Conservation (phyloP, 1,140 invertebrate species). For the Drosophila fuyamai region DNA sequence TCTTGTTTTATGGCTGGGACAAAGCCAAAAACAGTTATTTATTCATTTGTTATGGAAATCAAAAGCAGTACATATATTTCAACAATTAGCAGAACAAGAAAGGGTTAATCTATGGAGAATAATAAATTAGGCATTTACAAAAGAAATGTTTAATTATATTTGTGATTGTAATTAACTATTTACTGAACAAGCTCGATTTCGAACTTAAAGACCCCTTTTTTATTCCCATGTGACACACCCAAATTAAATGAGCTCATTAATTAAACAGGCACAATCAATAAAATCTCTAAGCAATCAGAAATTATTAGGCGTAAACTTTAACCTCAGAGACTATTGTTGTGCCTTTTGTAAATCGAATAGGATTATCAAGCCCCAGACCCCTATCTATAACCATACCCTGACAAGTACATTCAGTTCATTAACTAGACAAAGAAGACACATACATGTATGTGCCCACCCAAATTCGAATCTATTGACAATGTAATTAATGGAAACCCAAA, state of each 20-base stretch:
- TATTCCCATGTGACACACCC: not conserved
- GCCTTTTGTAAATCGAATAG: conserved; percentile 3
- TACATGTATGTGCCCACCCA: not conserved
- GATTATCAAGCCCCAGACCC: conserved; percentile 16
- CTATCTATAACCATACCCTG: conserved; percentile 19
- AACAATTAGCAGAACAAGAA: conserved; percentile 13
- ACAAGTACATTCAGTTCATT: conserved; percentile 25
- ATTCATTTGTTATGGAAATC: conserved; percentile 25
- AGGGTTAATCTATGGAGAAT: conserved; percentile 1
- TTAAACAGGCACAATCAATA: not conserved
- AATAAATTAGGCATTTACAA: not conserved
- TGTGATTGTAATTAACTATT: conserved; percentile 10
- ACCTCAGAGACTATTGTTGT: conserved; percentile 12
- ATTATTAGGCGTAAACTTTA: not conserved
- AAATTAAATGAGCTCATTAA: not conserved
- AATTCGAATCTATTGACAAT: conserved; percentile 64
- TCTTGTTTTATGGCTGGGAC: conserved; percentile 8
- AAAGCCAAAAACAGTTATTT: conserved; percentile 36
- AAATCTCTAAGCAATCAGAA: not conserved
- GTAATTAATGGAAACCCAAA: conserved; percentile 66
- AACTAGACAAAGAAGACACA: conserved; percentile 34
- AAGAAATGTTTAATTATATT: conserved; percentile 6
- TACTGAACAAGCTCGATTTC: not conserved
- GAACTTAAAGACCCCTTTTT: conserved; percentile 2
- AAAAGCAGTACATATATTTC: conserved; percentile 2